A percentile compares a stretch with the other conserved stretches of the same genome.
These are phyloP conservation scores for Chloropsis hardwickii DNA, from an alignment of 2,113 vertebrate species.

Conservation along the genomic window DNA sequence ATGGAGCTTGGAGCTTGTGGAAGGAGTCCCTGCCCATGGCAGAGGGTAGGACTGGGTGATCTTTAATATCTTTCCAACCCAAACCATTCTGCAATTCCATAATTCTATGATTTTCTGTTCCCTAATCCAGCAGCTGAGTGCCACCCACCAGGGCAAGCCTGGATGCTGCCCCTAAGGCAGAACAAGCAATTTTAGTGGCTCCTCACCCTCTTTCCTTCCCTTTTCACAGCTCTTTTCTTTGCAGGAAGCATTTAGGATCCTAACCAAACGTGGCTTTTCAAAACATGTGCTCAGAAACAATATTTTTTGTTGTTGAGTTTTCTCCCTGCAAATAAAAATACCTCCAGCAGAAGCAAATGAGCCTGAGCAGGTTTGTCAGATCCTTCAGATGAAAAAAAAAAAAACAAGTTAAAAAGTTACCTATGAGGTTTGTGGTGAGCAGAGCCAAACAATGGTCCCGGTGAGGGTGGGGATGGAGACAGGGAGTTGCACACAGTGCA, in stretches of 20 bases:
- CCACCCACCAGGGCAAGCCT: neutral
- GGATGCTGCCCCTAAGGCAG: neutral
- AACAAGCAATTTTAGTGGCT: neutral
- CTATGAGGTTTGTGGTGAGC: neutral
- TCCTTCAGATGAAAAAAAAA: neutral
- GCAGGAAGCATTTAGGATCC: neutral
- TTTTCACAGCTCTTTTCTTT: neutral
- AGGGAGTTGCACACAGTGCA: neutral
- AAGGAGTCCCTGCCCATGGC: neutral
- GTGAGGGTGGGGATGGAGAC: neutral
- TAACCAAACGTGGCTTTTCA: neutral
- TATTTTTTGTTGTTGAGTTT: neutral
- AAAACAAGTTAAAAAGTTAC: neutral
- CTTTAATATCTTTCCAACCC: neutral
- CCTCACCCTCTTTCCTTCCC: neutral
- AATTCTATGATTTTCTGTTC: neutral
- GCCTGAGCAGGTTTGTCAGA: neutral
- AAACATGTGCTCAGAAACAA: accelerated
- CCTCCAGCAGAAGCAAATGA: neutral
- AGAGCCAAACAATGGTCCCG: neutral
- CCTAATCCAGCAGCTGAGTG: neutral
- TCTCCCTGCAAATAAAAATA: neutral
- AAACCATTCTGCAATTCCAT: neutral
- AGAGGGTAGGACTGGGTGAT: neutral
- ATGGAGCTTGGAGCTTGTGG: neutral